Conservation (phyloP, 2,888 invertebrate species). For the Anarsia innoxiella region DNA sequence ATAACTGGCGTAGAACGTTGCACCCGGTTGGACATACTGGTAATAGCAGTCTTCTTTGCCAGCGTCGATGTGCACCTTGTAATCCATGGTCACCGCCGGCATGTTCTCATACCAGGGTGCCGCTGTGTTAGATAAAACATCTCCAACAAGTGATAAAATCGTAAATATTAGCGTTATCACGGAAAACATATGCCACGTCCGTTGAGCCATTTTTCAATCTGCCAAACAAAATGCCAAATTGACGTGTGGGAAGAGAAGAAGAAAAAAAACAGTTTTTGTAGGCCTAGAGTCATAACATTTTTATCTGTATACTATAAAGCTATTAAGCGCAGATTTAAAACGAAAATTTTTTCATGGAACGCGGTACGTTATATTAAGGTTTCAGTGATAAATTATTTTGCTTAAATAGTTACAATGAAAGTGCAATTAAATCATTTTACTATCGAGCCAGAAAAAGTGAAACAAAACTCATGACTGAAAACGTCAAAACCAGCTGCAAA, state of each 20-base stretch:
- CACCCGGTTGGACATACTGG: conserved; percentile 93
- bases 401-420: too few species aligned
- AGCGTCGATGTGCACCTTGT: conserved; percentile 96
- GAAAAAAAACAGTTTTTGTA: too few species aligned
- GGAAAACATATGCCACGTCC: conserved; percentile 72
- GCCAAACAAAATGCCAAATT: too few species aligned
- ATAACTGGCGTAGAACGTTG: conserved; percentile 95
- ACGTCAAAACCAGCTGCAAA: conserved; percentile 5
- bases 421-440: too few species aligned
- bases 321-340: too few species aligned
- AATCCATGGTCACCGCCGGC: conserved; percentile 96
- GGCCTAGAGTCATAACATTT: too few species aligned
- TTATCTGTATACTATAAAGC: too few species aligned
- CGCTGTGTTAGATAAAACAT: conserved; percentile 69
- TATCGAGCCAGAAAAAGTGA: too few species aligned
- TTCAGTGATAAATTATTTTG: too few species aligned
- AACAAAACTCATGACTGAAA: too few species aligned
- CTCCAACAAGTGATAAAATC: conserved; percentile 64
- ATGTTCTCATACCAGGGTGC: conserved; percentile 89
- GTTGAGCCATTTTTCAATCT: conserved; percentile 53
- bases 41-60: conserved; percentile 95
- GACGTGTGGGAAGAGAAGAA: conserved; percentile 14
- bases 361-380: too few species aligned
- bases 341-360: too few species aligned
- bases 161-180: conserved; percentile 63